phyloP scores from a whole-genome alignment of 2,888 invertebrate genomes.

The Escarpia spicata region DNA sequence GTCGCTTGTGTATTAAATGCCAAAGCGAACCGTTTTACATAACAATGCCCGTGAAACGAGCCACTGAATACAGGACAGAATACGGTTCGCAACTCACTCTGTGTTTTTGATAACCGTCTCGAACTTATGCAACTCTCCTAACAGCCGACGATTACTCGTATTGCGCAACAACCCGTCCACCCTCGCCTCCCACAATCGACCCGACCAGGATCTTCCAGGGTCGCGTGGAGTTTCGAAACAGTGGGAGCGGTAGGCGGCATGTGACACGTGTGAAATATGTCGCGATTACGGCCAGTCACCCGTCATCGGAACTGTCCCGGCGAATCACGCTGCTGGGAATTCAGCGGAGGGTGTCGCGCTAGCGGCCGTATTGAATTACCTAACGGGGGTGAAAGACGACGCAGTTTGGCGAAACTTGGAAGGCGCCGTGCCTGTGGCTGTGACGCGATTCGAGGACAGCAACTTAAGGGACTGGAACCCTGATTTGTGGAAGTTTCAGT shows the following conservation, averaged over 20 bases:
- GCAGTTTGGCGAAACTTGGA: not conserved
- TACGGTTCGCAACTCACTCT: not conserved
- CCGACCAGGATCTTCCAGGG: not conserved
- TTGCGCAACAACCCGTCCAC: slow-evolving; percentile 3
- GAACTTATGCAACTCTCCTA: not conserved
- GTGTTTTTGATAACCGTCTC: not conserved
- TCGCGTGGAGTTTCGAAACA: not conserved
- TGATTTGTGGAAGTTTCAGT: not conserved
- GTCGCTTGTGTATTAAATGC: too few species aligned
- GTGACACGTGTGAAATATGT: slow-evolving; percentile 16
- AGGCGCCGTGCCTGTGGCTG: not conserved
- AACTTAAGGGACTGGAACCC: not conserved
- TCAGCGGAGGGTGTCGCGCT: not conserved
- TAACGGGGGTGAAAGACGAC: not conserved
- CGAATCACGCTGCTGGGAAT: slow-evolving; percentile 6
- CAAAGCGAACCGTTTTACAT: not conserved
- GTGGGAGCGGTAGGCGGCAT: not conserved
- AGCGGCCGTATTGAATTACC: slow-evolving; percentile 3
- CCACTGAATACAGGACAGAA: not conserved
- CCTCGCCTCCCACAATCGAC: not conserved
- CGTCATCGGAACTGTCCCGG: slow-evolving; percentile 11
- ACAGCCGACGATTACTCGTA: not conserved
- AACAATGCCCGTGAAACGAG: not conserved
- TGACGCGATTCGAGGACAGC: not conserved
- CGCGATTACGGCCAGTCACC: slow-evolving; percentile 5